These are phyloP conservation scores for Altica lythri DNA, from an alignment of 2,888 invertebrate species.

Conservation along the genomic window DNA sequence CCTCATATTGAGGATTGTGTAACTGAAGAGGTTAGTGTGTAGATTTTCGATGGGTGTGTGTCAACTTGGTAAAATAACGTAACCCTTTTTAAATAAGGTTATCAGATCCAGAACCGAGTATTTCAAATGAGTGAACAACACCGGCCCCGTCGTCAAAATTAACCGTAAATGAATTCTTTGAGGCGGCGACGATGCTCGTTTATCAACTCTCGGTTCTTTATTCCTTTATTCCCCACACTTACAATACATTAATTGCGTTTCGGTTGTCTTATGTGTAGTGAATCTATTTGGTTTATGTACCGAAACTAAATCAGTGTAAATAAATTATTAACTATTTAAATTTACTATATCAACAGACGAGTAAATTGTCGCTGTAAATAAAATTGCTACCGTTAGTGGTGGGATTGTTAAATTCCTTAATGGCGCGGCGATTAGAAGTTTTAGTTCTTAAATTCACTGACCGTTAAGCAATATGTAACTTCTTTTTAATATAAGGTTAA, in stretches of 20 bases:
- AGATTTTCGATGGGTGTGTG: too few species aligned
- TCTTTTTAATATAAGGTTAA: too few species aligned
- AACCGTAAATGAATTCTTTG: slow-evolving; percentile 55
- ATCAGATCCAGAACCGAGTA: background rate
- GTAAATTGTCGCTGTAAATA: too few species aligned
- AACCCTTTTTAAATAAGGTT: background rate
- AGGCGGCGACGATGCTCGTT: slow-evolving; percentile 46
- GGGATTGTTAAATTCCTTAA: too few species aligned
- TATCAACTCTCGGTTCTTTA: slow-evolving; percentile 49
- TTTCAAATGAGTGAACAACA: slow-evolving; percentile 47
- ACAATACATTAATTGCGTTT: slow-evolving; percentile 49
- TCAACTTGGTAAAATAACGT: too few species aligned
- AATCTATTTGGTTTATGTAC: slow-evolving; percentile 9
- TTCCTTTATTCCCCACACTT: slow-evolving; percentile 51
- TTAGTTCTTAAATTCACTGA: too few species aligned
- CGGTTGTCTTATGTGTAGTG: slow-evolving; percentile 40
- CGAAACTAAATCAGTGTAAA: background rate
- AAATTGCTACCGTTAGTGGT: too few species aligned
- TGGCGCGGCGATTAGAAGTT: too few species aligned
- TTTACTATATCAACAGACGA: background rate
- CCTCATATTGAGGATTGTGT: too few species aligned
- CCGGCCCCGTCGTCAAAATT: slow-evolving; percentile 52
- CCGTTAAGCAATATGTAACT: too few species aligned
- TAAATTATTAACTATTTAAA: background rate
- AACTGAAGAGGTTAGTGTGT: too few species aligned